Percentiles rank a stretch among this genome's conserved stretches.
Conservation (phyloP, 2,888 invertebrate genomes). For the Drosophila multiciliata region DNA sequence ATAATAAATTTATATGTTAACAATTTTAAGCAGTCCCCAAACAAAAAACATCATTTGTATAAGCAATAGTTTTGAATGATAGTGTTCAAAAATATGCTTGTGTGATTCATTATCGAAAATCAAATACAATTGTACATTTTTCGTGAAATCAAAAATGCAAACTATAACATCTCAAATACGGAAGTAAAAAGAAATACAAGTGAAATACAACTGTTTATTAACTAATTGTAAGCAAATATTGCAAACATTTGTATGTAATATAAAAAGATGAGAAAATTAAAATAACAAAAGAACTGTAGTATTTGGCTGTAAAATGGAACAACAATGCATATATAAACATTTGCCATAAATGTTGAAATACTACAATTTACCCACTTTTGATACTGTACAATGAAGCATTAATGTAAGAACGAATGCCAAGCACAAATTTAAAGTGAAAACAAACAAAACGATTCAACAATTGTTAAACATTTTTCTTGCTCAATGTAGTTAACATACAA, state of each 20-base stretch:
- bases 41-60: slow-evolving; percentile 43
- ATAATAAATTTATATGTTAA: slow-evolving; percentile 67
- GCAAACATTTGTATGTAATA: slow-evolving; percentile 53
- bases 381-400: slow-evolving; percentile 64
- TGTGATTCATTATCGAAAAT: slow-evolving; percentile 46
- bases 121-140: slow-evolving; percentile 59
- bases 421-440: slow-evolving; percentile 59
- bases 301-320: slow-evolving; percentile 62
- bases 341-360: slow-evolving; percentile 40
- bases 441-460: slow-evolving; percentile 39
- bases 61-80: slow-evolving; percentile 32
- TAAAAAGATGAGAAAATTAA: slow-evolving; percentile 31
- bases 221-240: slow-evolving; percentile 72
- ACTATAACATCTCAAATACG: slow-evolving; percentile 25
- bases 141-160: slow-evolving; percentile 37
- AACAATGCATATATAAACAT: slow-evolving; percentile 30
- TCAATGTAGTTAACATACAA: slow-evolving; percentile 67
- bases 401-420: slow-evolving; percentile 58
- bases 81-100: slow-evolving; percentile 34
- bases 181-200: slow-evolving; percentile 28
- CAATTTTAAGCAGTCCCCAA: slow-evolving; percentile 52
- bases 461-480: slow-evolving; percentile 67
- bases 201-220: slow-evolving; percentile 63
- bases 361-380: slow-evolving; percentile 45
- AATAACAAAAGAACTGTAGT: slow-evolving; percentile 59